Evolutionary conservation across 1,140 invertebrate genomes (phyloP).

Genomic region (Caenorhabditis briggsae): DNA sequence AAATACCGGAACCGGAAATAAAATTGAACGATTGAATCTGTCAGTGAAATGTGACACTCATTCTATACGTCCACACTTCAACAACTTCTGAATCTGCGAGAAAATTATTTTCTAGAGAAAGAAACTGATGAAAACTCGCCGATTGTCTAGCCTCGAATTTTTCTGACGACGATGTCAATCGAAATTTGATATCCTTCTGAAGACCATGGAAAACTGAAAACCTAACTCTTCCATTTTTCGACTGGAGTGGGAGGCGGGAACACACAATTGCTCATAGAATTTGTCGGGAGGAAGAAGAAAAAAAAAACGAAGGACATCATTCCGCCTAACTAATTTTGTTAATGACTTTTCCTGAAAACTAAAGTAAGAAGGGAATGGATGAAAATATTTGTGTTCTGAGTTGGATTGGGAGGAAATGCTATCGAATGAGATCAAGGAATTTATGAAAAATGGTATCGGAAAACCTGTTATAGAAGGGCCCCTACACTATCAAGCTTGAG

Average conservation of each 20-base stretch:
- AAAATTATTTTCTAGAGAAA: too few species aligned
- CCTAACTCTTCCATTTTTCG: constrained; percentile 41
- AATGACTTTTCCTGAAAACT: constrained; percentile 11
- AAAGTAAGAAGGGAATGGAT: not conserved
- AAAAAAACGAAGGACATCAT: constrained; percentile 45
- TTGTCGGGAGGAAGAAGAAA: too few species aligned
- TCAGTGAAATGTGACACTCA: constrained; percentile 14
- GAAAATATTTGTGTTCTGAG: too few species aligned
- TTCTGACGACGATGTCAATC: not conserved
- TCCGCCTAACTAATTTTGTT: constrained; percentile 50
- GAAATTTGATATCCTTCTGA: constrained; percentile 39
- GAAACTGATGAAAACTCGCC: not conserved
- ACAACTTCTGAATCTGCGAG: not conserved
- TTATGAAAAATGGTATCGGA: not conserved
- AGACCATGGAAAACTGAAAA: constrained; percentile 49
- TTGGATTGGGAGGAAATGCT: not conserved
- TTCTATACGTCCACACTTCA: not conserved
- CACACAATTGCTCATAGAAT: constrained; percentile 15
- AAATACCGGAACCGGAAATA: constrained; percentile 3
- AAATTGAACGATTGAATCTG: not conserved
- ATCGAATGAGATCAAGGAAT: too few species aligned
- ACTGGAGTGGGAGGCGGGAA: not conserved
- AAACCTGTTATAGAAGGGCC: too few species aligned
- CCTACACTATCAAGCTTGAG: too few species aligned
- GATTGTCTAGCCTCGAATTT: not conserved